These are phyloP conservation scores for Oreochromis aureus DNA, from an alignment of 2,113 vertebrate genomes.

Conservation along the genomic window DNA sequence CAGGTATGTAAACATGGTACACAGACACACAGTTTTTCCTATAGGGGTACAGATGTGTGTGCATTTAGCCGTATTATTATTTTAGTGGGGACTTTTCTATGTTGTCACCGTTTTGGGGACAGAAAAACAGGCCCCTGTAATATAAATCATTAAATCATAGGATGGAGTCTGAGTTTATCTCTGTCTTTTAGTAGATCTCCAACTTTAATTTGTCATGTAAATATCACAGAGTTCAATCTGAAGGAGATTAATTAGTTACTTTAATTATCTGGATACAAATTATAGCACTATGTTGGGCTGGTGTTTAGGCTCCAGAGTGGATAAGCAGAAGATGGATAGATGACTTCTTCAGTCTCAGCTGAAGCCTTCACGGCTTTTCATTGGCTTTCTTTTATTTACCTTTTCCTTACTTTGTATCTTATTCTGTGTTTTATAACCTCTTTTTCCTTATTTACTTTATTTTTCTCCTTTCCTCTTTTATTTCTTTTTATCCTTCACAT, in stretches of 20 bases:
- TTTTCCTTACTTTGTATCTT: not conserved
- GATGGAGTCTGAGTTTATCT: not conserved
- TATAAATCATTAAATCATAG: not conserved
- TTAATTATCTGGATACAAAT: not conserved
- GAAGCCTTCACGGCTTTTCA: rapidly evolving
- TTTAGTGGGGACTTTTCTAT: not conserved
- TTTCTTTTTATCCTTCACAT: not conserved
- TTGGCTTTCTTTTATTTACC: rapidly evolving
- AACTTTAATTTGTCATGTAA: not conserved
- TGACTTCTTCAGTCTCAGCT: not conserved
- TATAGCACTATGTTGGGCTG: not conserved
- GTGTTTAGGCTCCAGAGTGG: not conserved
- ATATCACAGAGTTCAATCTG: not conserved
- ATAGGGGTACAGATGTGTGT: not conserved
- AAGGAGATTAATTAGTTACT: not conserved
- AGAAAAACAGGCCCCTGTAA: not conserved
- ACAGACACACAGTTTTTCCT: not conserved
- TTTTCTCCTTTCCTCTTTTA: not conserved
- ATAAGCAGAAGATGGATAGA: not conserved
- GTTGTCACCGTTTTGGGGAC: not conserved
- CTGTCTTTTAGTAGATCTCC: not conserved
- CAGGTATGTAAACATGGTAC: not conserved
- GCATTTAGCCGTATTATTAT: not conserved
- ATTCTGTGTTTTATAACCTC: not conserved
- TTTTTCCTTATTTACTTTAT: not conserved